These are phyloP conservation scores for Rambutsinella grinnellia DNA, from an alignment of 2,888 invertebrate genomes.

Conservation along the genomic window DNA sequence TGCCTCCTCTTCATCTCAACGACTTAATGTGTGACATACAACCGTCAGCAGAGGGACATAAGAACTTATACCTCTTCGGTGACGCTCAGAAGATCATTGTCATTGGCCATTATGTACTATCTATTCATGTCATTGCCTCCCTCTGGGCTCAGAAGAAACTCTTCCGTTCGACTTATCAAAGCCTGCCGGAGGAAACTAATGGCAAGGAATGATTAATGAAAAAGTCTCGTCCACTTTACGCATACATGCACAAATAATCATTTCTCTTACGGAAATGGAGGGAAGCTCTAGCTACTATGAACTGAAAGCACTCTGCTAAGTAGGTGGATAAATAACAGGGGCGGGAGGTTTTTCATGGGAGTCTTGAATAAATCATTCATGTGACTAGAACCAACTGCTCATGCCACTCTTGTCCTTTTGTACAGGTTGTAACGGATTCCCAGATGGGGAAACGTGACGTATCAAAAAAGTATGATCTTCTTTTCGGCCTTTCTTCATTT, in stretches of 20 bases:
- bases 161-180: conserved; percentile 42
- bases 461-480: conserved; percentile 64
- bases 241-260: conserved; percentile 22
- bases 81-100: conserved; percentile 24
- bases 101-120: conserved; percentile 6
- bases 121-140: conserved; percentile 24
- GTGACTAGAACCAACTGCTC: conserved; percentile 40
- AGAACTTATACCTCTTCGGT: conserved; percentile 3
- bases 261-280: not conserved
- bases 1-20: not conserved
- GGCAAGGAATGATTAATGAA: conserved; percentile 55
- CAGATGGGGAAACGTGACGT: conserved; percentile 65
- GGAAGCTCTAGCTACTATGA: not conserved
- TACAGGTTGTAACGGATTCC: conserved; percentile 46
- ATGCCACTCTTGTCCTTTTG: conserved; percentile 14
- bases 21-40: not conserved
- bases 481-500: conserved; percentile 65
- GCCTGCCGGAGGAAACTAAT: conserved; percentile 29
- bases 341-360: not conserved
- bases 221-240: conserved; percentile 38
- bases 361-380: conserved; percentile 50
- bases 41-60: conserved; percentile 23
- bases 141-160: conserved; percentile 13
- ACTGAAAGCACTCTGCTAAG: not conserved
- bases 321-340: not conserved